A percentile compares a stretch with the other conserved stretches of the same genome.
phyloP scores from a whole-genome alignment of 2,888 invertebrate species.

The Campaea margaritaria region DNA sequence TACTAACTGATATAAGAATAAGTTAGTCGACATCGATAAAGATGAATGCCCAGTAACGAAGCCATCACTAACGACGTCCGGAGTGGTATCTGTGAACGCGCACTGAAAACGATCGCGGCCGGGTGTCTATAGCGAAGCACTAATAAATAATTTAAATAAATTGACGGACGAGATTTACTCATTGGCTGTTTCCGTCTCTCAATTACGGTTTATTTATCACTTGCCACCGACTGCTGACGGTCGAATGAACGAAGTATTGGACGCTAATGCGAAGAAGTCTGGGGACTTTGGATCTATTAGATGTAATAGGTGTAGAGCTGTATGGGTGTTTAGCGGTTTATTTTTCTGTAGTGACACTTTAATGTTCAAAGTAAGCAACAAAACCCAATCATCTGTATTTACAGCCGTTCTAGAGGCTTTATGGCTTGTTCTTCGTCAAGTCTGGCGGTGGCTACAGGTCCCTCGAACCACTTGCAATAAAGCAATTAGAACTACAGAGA shows the following conservation, averaged over 20 bases:
- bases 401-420: too few species aligned
- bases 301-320: background rate
- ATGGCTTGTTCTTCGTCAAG: too few species aligned
- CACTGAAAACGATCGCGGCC: slow-evolving; percentile 77
- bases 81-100: slow-evolving; percentile 71
- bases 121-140: slow-evolving; percentile 84
- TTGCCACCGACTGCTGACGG: slow-evolving; percentile 71
- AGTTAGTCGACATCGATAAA: slow-evolving; percentile 51
- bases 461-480: background rate
- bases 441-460: too few species aligned
- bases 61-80: slow-evolving; percentile 71
- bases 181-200: slow-evolving; percentile 85
- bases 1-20: too few species aligned
- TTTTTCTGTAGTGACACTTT: too few species aligned
- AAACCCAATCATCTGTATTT: too few species aligned
- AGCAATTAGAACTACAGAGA: background rate
- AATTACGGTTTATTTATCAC: slow-evolving; percentile 85
- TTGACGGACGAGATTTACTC: slow-evolving; percentile 86
- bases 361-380: too few species aligned
- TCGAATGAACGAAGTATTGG: slow-evolving; percentile 54
- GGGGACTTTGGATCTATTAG: slow-evolving; percentile 9
- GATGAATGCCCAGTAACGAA: slow-evolving; percentile 38
- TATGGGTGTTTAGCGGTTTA: too few species aligned
- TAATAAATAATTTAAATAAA: slow-evolving; percentile 86
- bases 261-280: slow-evolving; percentile 43